Base-by-base conservation (phyloP, 2,797 vertebrate species). In the Sphenopsis melanotis region DNA sequence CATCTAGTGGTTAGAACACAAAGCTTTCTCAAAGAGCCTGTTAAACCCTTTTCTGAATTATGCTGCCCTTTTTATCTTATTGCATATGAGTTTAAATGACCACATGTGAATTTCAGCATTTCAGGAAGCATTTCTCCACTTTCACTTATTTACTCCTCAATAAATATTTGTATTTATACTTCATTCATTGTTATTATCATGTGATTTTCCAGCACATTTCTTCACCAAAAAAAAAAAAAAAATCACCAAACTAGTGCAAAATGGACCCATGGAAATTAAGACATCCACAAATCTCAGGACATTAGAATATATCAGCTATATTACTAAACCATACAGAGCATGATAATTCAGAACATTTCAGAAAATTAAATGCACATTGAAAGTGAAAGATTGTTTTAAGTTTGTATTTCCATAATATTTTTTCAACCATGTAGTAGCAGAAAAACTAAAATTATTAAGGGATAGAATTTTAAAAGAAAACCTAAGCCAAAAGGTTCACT, bases 1-100 rank as follows among this genome's bases (percentile, higher is more conserved):
- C 98, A 98, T 96, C 98, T 98, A 98, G 98, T 98, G 98, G 98
- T 66, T 81, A 72, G n/a, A 89, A 72, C 37, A 89, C 13, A 70
- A 72, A 81, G n/a, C 44, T 80, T 82, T 68, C 61, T 55, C 30
- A 1, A 12, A 80, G 12, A 88, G 39, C 27, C 42, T 41, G 9
- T 10, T 16, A 76, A 49, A 13, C 16, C 10, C 39, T 53, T 34
- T 14, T n/a, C 49, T 65, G 55, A 83, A 69, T 34, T 64, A 47
- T 5, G 14, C 27, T 82, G 26, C 21, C 41, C 34, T 68, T 75
- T 30, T 61, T 21, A 42, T 20, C 47, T 41, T 52, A 23, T 44
- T 87, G 81, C 21, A 1, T 12, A 30, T 1, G n/a, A 52, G 18
- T 69, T 71, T 65, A 30, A 69, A 29, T 18, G 44, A 64, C 26